Percentiles rank a stretch among this genome's conserved stretches.
Evolutionary conservation across 2,888 invertebrate genomes (phyloP).

Genomic region (Drosophila quasianomalipes): DNA sequence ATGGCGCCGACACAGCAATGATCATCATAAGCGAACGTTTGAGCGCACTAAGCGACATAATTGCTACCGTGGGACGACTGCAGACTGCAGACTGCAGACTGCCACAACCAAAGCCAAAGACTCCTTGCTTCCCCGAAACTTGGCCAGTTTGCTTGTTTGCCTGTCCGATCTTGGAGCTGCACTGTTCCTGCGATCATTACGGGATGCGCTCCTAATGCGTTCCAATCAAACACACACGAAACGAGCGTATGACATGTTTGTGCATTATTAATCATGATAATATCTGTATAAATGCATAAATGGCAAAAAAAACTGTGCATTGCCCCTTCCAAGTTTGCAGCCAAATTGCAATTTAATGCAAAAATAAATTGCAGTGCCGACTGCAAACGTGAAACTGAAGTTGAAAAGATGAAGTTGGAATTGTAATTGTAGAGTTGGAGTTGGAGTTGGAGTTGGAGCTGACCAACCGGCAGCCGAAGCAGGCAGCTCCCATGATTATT

Average conservation of each 20-base stretch:
- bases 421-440: slow-evolving; percentile 28
- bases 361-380: slow-evolving; percentile 84
- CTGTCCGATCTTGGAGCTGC: slow-evolving; percentile 20
- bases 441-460: slow-evolving; percentile 23
- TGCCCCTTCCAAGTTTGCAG: slow-evolving; percentile 22
- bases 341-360: slow-evolving; percentile 85
- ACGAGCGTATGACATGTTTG: slow-evolving; percentile 85
- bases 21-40: slow-evolving; percentile 64
- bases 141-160: neutral
- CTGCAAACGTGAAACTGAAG: slow-evolving; percentile 38
- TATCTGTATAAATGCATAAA: slow-evolving; percentile 83
- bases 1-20: slow-evolving; percentile 71
- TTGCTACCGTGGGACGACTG: slow-evolving; percentile 75
- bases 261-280: slow-evolving; percentile 84
- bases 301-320: slow-evolving; percentile 68
- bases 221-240: slow-evolving; percentile 83
- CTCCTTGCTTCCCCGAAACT: slow-evolving; percentile 2
- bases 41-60: slow-evolving; percentile 77
- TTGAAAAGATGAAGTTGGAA: slow-evolving; percentile 30
- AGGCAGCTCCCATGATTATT: slow-evolving; percentile 81
- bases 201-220: slow-evolving; percentile 76
- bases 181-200: slow-evolving; percentile 63
- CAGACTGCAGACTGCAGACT: neutral
- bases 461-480: slow-evolving; percentile 76
- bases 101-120: neutral